Evolutionary conservation across 2,797 vertebrate species (phyloP).

Genomic region (Notamacropus eugenii): DNA sequence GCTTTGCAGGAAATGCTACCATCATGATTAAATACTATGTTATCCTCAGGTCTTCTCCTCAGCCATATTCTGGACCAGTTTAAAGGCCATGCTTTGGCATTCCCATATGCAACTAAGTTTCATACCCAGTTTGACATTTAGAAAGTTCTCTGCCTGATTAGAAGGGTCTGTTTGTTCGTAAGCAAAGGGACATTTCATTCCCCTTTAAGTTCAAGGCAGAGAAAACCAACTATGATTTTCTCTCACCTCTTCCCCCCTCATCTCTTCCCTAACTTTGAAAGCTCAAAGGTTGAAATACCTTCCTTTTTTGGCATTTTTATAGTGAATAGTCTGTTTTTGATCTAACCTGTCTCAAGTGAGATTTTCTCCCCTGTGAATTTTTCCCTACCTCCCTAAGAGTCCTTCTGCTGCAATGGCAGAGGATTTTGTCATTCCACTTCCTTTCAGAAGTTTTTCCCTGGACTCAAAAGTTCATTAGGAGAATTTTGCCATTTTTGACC

Average conservation of each 20-base stretch:
- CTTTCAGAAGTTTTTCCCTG: neutral
- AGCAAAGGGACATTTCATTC: slow-evolving; percentile 14
- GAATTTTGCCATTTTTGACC: neutral
- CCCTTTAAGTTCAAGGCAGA: slow-evolving; percentile 13
- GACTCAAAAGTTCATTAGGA: neutral
- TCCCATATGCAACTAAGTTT: slow-evolving; percentile 42
- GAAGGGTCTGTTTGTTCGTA: slow-evolving; percentile 41
- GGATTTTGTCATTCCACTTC: neutral
- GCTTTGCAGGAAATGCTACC: neutral
- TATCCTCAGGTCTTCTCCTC: slow-evolving; percentile 1
- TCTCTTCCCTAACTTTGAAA: no score
- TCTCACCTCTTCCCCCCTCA: neutral
- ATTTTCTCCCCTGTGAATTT: neutral
- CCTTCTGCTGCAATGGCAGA: neutral
- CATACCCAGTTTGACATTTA: slow-evolving; percentile 49
- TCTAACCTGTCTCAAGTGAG: neutral
- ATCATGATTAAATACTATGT: neutral
- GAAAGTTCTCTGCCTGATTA: neutral
- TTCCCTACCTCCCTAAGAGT: neutral
- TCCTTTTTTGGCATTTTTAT: neutral
- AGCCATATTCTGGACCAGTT: neutral
- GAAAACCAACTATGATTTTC: neutral
- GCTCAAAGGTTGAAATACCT: neutral
- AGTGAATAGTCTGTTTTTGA: neutral
- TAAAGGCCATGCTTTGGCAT: slow-evolving; percentile 21